Conservation (phyloP, 2,113 vertebrate species). For the Cyanocitta stelleri region DNA sequence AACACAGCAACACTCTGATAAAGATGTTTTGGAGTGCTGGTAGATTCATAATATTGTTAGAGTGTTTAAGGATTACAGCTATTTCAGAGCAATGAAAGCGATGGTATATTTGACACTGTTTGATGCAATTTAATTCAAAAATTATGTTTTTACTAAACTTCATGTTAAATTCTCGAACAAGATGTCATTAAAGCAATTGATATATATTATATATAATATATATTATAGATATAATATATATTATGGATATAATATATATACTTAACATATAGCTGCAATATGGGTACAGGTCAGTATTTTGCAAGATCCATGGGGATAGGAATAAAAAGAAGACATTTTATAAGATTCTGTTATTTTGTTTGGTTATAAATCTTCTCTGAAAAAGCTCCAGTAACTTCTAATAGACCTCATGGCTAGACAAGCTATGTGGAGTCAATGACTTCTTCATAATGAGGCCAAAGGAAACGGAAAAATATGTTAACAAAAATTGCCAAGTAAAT, state of each 20-base stretch:
- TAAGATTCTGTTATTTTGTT: not conserved
- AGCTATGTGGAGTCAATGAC: not conserved
- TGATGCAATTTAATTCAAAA: not conserved
- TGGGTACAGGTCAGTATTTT: not conserved
- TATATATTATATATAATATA: not conserved
- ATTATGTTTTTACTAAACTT: not conserved
- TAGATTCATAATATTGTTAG: not conserved
- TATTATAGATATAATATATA: not conserved
- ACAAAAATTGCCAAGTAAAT: not conserved
- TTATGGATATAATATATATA: not conserved
- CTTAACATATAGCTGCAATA: not conserved
- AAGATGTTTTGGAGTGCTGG: not conserved
- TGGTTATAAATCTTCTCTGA: not conserved
- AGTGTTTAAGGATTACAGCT: not conserved
- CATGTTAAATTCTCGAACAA: not conserved
- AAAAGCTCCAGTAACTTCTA: not conserved
- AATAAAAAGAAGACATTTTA: not conserved
- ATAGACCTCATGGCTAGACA: not conserved
- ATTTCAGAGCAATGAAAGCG: not conserved
- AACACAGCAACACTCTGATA: not conserved
- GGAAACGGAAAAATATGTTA: not conserved
- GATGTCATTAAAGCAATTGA: not conserved
- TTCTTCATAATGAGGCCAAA: not conserved
- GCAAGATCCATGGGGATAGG: not conserved
- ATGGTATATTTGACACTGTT: not conserved